phyloP scores from a whole-genome alignment of 2,113 vertebrate genomes.

The Pluvialis apricaria region DNA sequence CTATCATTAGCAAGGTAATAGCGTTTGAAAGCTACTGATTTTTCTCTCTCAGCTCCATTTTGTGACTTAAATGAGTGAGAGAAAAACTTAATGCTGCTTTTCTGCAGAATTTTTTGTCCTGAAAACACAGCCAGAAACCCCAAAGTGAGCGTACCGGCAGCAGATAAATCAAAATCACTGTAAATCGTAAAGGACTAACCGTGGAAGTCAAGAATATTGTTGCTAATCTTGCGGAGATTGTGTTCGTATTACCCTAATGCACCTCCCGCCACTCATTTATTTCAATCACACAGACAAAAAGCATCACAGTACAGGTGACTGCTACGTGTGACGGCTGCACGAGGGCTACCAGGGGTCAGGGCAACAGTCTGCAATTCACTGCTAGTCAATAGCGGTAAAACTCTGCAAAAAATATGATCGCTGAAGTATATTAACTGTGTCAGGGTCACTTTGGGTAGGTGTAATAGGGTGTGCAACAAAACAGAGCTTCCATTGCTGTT shows the following conservation, averaged over 20 bases:
- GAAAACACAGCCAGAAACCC: conserved; percentile 48
- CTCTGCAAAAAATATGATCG: not conserved
- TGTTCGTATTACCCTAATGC: conserved; percentile 41
- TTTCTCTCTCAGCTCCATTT: conserved; percentile 64
- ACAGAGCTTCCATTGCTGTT: conserved; percentile 26
- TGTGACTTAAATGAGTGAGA: conserved; percentile 69
- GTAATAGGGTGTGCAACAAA: conserved; percentile 34
- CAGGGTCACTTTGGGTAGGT: conserved; percentile 31
- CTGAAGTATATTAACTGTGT: conserved; percentile 23
- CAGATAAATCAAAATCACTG: conserved; percentile 5
- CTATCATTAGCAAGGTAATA: conserved; percentile 80
- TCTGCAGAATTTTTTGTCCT: conserved; percentile 41
- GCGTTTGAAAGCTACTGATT: conserved; percentile 75
- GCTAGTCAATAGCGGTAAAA: not conserved
- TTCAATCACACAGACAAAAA: conserved; percentile 54
- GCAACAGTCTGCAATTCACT: not conserved
- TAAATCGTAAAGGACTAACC: not conserved
- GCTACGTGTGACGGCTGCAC: not conserved
- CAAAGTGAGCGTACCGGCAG: not conserved
- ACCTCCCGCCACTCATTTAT: conserved; percentile 41
- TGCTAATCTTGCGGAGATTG: conserved; percentile 27
- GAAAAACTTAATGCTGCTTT: conserved; percentile 38
- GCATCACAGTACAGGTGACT: conserved; percentile 43
- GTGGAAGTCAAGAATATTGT: not conserved
- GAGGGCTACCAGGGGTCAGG: not conserved